Conservation (phyloP, 1,140 invertebrate species). For the Apocrypta bakeri region DNA sequence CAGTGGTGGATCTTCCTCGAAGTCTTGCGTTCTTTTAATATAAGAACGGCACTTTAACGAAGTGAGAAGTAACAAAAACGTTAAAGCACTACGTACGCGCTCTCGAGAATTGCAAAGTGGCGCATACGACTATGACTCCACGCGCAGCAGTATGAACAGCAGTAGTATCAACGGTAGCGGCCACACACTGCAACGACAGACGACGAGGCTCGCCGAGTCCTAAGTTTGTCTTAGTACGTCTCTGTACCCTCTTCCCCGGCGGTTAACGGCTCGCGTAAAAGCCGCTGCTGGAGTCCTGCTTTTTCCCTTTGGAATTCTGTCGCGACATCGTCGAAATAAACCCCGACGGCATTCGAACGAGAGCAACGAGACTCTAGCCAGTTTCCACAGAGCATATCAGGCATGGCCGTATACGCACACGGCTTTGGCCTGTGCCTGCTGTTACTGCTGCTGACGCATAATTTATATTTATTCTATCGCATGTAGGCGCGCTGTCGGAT, state of each 20-base stretch:
- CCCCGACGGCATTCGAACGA: constrained; percentile 55
- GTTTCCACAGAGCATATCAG: not conserved
- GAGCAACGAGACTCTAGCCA: constrained; percentile 50
- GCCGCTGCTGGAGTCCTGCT: constrained; percentile 51
- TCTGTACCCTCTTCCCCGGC: constrained; percentile 10
- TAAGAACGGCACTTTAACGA: constrained; percentile 53
- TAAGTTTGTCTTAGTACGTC: not conserved
- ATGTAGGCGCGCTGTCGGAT: not conserved
- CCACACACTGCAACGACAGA: not conserved
- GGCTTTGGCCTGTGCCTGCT: not conserved
- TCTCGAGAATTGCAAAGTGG: constrained; percentile 4
- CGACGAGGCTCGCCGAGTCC: not conserved
- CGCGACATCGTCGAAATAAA: constrained; percentile 60
- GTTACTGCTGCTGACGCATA: not conserved
- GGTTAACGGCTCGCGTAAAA: constrained; percentile 64
- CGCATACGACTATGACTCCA: not conserved
- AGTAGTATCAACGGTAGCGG: too few species aligned
- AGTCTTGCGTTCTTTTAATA: constrained; percentile 52
- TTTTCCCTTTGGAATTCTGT: constrained; percentile 63
- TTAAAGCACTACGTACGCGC: constrained; percentile 59
- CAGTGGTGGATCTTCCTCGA: constrained; percentile 33
- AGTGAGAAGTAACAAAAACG: constrained; percentile 55
- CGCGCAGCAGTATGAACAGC: too few species aligned
- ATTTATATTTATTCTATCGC: not conserved
- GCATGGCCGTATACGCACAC: not conserved